Base-by-base conservation (phyloP, 92 coral and sea anemone genomes). In the Umimayanthus kanabou region DNA sequence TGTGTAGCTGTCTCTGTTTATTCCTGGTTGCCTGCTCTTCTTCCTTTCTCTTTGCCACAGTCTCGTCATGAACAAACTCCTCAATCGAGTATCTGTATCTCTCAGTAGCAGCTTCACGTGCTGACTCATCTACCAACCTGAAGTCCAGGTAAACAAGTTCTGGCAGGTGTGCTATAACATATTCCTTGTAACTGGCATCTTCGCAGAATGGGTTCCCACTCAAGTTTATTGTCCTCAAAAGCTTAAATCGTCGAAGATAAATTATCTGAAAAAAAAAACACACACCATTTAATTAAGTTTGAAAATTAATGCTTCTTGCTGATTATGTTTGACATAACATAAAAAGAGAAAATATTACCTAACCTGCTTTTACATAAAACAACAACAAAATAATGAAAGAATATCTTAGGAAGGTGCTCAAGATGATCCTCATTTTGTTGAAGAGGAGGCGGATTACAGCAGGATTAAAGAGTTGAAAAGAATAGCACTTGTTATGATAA, bases 121-220 rank as follows among this genome's bases (percentile, higher is more conserved):
- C 94, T 9, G 98, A 81, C 86, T 92, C 96, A 69, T 97, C 99
- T 39, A 97, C 93, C 88, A 97, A 85, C 58, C 99, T 92, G 80
- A 95, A 97, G 85, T 97, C 99, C 80, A 97, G 88, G 92, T 97
- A 97, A 69, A 97, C 96, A 33, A 97, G 92, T 16, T 95, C 93
- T 84, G 98, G 96, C 42, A 97, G 93, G 77, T 97, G 99, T 23
- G 99, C 97, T 3, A 97, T 93, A 30, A 95, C 96, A 89, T 93
- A 97, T n/a, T 96, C 97, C 88, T 96, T 95, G 94, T 97, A 97
- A 75, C 89, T 97, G 33, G 90, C 77, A 73, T 97, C 98, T 79
- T 94, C 96, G 73, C 97, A 95, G 90, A 97, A 97, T 47, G 99
- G 99, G 77, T 97, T 97, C 30, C 96, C 96, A 91, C 99, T 95